These are phyloP conservation scores for Megalopta genalis DNA, from an alignment of 1,140 invertebrate species.

Conservation along the genomic window DNA sequence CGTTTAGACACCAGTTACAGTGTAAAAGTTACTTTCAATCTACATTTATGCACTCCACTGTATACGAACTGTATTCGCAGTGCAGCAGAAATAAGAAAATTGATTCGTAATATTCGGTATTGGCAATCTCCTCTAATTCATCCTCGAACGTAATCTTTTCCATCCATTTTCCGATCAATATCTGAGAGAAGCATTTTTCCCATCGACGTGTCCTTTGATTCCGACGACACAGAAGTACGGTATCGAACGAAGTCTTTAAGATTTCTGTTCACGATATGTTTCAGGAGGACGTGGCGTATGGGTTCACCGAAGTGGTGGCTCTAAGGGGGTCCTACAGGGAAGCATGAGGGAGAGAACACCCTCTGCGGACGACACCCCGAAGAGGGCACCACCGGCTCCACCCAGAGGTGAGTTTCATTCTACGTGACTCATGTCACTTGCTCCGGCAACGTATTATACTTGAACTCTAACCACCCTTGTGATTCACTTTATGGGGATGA, in stretches of 20 bases:
- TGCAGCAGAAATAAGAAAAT: too few species aligned
- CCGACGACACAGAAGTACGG: neutral
- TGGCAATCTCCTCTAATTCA: too few species aligned
- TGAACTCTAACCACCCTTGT: too few species aligned
- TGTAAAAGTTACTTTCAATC: too few species aligned
- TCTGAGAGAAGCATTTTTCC: too few species aligned
- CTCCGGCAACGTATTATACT: neutral
- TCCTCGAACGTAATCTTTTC: too few species aligned
- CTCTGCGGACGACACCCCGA: conserved; percentile 79
- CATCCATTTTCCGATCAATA: too few species aligned
- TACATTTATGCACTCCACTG: too few species aligned
- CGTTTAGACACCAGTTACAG: too few species aligned
- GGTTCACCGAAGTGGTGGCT: conserved; percentile 68
- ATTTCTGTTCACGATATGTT: conserved; percentile 25
- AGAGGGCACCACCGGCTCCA: conserved; percentile 77
- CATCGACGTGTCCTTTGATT: neutral
- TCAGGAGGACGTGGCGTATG: conserved; percentile 34
- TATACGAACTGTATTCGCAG: too few species aligned
- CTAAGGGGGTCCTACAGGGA: conserved; percentile 68
- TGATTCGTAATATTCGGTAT: too few species aligned
- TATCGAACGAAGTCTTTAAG: neutral
- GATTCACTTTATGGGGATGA: too few species aligned
- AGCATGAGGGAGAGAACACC: conserved; percentile 79
- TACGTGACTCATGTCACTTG: neutral
- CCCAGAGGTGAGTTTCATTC: conserved; percentile 73